Base-by-base conservation (phyloP, 2,888 invertebrate genomes). In the Carabus problematicus region DNA sequence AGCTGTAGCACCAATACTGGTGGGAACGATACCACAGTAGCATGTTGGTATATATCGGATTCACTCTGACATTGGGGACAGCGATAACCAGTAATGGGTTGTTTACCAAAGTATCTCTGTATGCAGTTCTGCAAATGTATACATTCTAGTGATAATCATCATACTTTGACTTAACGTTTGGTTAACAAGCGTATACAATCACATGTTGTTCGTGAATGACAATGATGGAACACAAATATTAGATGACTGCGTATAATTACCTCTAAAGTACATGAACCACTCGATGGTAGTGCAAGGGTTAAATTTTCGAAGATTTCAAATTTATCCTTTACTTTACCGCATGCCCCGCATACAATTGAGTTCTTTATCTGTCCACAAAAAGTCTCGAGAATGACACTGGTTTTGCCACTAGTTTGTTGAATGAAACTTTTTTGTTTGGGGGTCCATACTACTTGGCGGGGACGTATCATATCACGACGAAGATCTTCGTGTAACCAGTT, bases 401-500 rank as follows among this genome's bases (percentile, higher is more conserved):
- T 18, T 56, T 69, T 69, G 3, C 69, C 69, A 11, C 18, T 39
- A 0, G 61, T 62, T 9, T 43, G 43, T 16, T 16, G 6, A 14
- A 69, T 16, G 62, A 61, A 69, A 6, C 12, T 41, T 40, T 39
- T 42, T 16, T 69, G 39, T n/a, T n/a, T 29, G 0, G 69, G 69
- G 6, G 69, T 69, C 56, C 55, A 69, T 6, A 62, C 18, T 4
- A 55, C 45, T n/a, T 62, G 62, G 8, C 39, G 29, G 1, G 43
- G 29, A 1, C 55, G 69, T n/a, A 16, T 29, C 1, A 62, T 45
- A 16, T 87, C 87, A 80, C 82, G 82, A 75, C 89, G 89, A 29
- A 90, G 77, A 72, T 90, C 90, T 73, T 88, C 87, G 74, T 89
- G 88, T 73, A 90, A 80, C 79, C 87, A 87, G 72, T 89, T 88